Conservation (phyloP, 2,113 vertebrate genomes). For the Prunella fulvescens region DNA sequence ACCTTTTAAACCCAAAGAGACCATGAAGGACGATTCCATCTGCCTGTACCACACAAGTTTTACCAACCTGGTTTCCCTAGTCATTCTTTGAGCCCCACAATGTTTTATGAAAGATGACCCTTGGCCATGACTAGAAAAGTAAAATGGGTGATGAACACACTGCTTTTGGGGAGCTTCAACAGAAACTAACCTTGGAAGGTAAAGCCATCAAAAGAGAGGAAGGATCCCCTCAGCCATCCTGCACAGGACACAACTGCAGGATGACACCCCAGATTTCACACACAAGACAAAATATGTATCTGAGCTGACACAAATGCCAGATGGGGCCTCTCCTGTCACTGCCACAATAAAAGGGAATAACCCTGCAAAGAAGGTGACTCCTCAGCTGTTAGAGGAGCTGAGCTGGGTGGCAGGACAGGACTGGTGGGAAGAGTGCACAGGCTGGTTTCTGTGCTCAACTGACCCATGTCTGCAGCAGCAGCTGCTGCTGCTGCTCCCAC, state of each 20-base stretch:
- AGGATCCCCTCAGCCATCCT: not conserved
- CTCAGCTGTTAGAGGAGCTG: not conserved
- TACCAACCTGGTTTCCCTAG: not conserved
- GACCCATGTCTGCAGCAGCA: slow-evolving; percentile 26
- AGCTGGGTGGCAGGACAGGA: not conserved
- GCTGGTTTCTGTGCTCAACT: slow-evolving; percentile 15
- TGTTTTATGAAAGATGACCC: not conserved
- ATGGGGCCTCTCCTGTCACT: not conserved
- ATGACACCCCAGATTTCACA: not conserved
- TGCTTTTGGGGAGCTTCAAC: not conserved
- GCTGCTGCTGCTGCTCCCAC: slow-evolving; percentile 38
- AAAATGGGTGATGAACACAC: not conserved
- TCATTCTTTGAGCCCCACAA: not conserved
- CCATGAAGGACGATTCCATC: not conserved
- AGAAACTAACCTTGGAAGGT: not conserved
- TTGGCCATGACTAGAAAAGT: not conserved
- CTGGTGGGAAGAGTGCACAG: not conserved
- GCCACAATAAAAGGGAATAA: not conserved
- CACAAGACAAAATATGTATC: not conserved
- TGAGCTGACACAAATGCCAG: not conserved
- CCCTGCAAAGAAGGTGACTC: not conserved
- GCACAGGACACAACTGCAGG: not conserved
- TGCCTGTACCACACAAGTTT: not conserved
- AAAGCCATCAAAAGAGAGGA: not conserved
- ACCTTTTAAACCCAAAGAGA: not conserved